phyloP scores from a whole-genome alignment of 2,113 vertebrate genomes.

The Pachycephala philippinensis region DNA sequence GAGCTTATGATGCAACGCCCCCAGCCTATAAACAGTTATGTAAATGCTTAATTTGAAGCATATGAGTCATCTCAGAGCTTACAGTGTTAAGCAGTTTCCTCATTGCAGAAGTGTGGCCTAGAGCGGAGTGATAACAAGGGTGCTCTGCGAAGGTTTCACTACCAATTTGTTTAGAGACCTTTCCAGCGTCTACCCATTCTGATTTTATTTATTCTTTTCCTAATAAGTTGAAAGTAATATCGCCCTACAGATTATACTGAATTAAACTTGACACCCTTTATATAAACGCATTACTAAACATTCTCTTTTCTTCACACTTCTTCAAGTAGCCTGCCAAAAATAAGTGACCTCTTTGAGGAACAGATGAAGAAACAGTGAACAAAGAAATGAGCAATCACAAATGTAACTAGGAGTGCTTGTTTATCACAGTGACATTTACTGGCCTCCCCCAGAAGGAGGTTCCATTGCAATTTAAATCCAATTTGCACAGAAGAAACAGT shows the following conservation, averaged over 20 bases:
- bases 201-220: conserved; percentile 25
- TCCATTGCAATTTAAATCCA: neutral
- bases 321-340: conserved; percentile 3
- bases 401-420: neutral
- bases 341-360: neutral
- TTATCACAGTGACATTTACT: neutral
- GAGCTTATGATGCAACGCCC: neutral
- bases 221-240: neutral
- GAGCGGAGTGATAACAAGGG: neutral
- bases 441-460: neutral
- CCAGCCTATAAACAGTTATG: conserved; percentile 19
- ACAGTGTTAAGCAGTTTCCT: neutral
- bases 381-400: neutral
- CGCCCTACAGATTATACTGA: neutral
- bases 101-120: neutral
- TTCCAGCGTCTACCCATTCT: neutral
- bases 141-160: neutral
- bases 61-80: neutral
- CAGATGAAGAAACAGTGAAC: neutral
- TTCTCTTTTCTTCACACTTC: neutral
- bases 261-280: neutral
- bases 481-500: neutral
- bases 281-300: neutral
- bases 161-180: neutral
- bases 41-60: conserved; percentile 27